These are phyloP conservation scores for Aphelocoma californica DNA, from an alignment of 2,797 vertebrate genomes.

Conservation along the genomic window DNA sequence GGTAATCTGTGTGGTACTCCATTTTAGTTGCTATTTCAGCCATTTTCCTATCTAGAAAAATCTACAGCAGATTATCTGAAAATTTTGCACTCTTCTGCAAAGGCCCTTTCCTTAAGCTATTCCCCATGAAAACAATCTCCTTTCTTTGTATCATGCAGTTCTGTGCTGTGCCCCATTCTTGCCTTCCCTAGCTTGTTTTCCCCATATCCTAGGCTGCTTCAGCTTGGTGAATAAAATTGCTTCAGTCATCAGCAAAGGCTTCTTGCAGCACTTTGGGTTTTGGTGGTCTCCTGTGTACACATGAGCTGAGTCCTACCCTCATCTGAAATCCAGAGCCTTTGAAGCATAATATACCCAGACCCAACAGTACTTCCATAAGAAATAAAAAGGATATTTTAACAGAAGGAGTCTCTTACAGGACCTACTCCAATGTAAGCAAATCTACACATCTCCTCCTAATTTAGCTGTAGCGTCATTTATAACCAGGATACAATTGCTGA, in stretches of 20 bases:
- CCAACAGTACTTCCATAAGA: background rate
- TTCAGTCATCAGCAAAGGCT: background rate
- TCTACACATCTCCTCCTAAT: background rate
- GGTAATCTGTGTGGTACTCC: background rate
- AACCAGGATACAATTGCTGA: background rate
- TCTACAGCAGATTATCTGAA: background rate
- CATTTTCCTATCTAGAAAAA: background rate
- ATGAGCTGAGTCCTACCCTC: background rate
- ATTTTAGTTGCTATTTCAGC: conserved; percentile 25
- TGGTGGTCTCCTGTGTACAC: background rate
- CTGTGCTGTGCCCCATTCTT: background rate
- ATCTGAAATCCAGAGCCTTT: background rate
- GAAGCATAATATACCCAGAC: background rate
- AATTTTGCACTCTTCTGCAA: background rate
- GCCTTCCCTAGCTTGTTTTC: background rate
- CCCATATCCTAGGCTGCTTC: background rate
- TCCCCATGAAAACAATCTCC: background rate
- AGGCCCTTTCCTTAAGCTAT: background rate
- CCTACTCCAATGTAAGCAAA: background rate
- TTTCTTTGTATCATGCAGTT: background rate
- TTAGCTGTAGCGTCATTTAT: background rate
- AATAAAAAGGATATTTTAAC: background rate
- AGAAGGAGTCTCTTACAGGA: background rate
- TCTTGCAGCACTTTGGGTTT: background rate
- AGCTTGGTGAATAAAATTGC: background rate